A percentile compares a stretch with the other conserved stretches of the same genome.
phyloP scores from a whole-genome alignment of 2,113 vertebrate species.

The Colinus virginianus region DNA sequence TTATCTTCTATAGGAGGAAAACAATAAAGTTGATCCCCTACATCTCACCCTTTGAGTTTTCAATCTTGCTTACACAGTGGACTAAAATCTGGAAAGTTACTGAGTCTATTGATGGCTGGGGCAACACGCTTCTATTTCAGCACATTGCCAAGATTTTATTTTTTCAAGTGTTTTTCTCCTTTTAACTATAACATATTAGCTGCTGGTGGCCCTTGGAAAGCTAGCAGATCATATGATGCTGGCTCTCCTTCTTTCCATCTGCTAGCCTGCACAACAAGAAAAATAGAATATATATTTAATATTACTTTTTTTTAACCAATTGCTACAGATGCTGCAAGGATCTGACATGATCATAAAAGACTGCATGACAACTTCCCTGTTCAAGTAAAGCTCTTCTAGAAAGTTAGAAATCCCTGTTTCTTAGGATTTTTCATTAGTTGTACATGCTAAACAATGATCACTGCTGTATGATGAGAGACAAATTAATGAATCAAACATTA shows the following conservation, averaged over 20 bases:
- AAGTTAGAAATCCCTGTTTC: conserved; percentile 8
- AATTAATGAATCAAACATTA: conserved; percentile 75
- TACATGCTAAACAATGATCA: conserved; percentile 60
- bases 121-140: neutral
- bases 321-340: conserved; percentile 17
- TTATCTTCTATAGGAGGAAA: neutral
- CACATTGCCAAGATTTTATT: neutral
- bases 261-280: conserved; percentile 36
- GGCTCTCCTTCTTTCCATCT: conserved; percentile 68
- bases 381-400: conserved; percentile 7
- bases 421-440: conserved; percentile 56
- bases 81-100: neutral
- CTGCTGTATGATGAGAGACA: conserved; percentile 62
- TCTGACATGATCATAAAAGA: neutral
- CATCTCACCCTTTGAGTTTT: neutral
- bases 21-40: neutral
- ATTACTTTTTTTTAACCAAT: neutral
- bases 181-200: conserved; percentile 30
- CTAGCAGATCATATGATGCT: conserved; percentile 21
- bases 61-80: neutral
- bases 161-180: conserved; percentile 14
- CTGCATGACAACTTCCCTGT: neutral
- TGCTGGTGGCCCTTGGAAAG: conserved; percentile 61
- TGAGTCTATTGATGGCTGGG: neutral
- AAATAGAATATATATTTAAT: neutral